Conservation (phyloP, 2,797 vertebrate genomes). For the Tympanoctomys barrerae region DNA sequence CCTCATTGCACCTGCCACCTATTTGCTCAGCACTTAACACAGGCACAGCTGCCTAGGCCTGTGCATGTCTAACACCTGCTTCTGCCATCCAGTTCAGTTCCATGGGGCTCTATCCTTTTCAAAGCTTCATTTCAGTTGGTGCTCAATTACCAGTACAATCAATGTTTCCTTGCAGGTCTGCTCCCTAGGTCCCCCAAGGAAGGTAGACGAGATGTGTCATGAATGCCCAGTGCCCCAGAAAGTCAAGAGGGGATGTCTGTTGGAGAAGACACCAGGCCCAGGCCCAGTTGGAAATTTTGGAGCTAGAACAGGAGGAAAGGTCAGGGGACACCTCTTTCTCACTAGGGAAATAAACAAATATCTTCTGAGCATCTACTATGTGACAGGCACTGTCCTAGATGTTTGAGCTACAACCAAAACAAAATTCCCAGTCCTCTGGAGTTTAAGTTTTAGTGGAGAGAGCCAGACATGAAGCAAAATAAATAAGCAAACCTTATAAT, state of each 20-base stretch:
- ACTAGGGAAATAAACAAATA: not conserved
- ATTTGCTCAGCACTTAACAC: not conserved
- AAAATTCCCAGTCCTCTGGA: not conserved
- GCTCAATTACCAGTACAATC: not conserved
- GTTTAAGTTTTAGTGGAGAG: not conserved
- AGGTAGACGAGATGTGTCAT: not conserved
- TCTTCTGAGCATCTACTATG: not conserved
- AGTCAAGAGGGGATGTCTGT: not conserved
- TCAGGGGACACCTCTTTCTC: not conserved
- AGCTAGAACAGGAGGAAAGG: not conserved
- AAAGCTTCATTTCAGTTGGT: not conserved
- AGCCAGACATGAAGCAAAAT: not conserved
- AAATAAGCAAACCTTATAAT: not conserved
- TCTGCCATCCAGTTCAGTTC: not conserved
- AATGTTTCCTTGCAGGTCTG: not conserved
- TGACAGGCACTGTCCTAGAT: not conserved
- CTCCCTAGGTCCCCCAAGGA: not conserved
- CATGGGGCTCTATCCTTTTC: not conserved
- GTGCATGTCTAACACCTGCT: not conserved
- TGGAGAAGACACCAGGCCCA: not conserved
- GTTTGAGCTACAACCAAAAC: not conserved
- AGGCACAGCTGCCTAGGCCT: not conserved
- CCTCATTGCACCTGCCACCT: not conserved
- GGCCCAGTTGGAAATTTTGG: not conserved
- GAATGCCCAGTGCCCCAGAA: not conserved